A percentile compares a stretch with the other conserved stretches of the same genome.
Evolutionary conservation across 2,113 vertebrate genomes (phyloP).

Genomic region (Antechinus stuartii): DNA sequence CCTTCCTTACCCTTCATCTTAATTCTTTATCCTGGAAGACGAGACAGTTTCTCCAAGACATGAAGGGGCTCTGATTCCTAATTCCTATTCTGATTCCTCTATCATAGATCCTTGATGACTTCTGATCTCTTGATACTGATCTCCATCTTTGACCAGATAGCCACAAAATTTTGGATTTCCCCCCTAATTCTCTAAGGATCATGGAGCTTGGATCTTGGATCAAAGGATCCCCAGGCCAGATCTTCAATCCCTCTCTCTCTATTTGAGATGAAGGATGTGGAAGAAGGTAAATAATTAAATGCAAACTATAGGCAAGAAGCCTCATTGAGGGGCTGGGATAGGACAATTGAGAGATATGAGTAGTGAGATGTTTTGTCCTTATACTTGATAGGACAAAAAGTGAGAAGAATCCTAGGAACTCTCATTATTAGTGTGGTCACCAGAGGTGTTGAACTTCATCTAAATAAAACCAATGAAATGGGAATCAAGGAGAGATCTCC

Average conservation of each 20-base stretch:
- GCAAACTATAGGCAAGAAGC: background rate
- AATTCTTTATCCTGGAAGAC: background rate
- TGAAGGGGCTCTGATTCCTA: background rate
- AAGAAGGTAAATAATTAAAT: background rate
- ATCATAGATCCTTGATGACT: background rate
- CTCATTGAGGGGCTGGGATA: background rate
- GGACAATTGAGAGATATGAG: background rate
- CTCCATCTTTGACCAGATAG: background rate
- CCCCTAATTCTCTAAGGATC: background rate
- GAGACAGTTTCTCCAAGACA: background rate
- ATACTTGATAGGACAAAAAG: background rate
- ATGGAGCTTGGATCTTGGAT: slow-evolving; percentile 22
- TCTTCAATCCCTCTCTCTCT: background rate
- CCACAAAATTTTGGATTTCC: background rate
- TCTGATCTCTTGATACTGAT: slow-evolving; percentile 11
- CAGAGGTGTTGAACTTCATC: background rate
- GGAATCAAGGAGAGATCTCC: background rate
- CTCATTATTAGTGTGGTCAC: background rate
- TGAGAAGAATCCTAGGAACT: background rate
- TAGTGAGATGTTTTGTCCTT: background rate
- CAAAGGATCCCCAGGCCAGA: background rate
- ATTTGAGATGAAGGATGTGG: background rate
- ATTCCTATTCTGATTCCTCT: background rate
- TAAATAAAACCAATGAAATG: background rate
- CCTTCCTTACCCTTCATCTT: background rate